These are phyloP conservation scores for Lytechinus variegatus DNA, from an alignment of 35 echinoderm and acorn worm genomes.

Conservation along the genomic window DNA sequence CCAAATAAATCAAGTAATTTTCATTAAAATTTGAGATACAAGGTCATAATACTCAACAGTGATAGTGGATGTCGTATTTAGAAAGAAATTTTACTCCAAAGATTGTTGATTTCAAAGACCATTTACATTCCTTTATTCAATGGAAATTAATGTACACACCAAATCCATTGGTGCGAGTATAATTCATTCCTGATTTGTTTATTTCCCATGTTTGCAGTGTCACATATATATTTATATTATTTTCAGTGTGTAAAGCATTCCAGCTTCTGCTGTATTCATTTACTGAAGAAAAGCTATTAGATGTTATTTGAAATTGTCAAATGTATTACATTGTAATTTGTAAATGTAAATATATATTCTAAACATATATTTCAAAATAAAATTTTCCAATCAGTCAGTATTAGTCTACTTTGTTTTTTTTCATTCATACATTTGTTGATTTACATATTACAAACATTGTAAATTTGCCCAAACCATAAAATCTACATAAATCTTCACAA, in stretches of 20 bases:
- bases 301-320: background rate
- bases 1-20: too few species aligned
- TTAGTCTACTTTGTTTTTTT: background rate
- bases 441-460: too few species aligned
- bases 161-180: background rate
- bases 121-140: background rate
- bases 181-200: background rate
- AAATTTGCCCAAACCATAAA: too few species aligned
- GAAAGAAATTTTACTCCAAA: background rate
- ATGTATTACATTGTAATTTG: background rate
- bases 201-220: background rate
- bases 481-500: too few species aligned
- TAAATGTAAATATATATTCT: background rate
- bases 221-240: background rate
- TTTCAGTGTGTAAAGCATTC: background rate
- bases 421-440: too few species aligned
- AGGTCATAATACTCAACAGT: too few species aligned
- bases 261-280: background rate
- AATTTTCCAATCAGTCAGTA: background rate
- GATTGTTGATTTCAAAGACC: background rate
- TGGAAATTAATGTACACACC: background rate
- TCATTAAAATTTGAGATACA: too few species aligned
- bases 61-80: background rate
- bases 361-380: background rate
- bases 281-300: background rate